A percentile compares a stretch with the other conserved stretches of the same genome.
Evolutionary conservation across 2,113 vertebrate species (phyloP).

Genomic region (Poicephalus meyeri): DNA sequence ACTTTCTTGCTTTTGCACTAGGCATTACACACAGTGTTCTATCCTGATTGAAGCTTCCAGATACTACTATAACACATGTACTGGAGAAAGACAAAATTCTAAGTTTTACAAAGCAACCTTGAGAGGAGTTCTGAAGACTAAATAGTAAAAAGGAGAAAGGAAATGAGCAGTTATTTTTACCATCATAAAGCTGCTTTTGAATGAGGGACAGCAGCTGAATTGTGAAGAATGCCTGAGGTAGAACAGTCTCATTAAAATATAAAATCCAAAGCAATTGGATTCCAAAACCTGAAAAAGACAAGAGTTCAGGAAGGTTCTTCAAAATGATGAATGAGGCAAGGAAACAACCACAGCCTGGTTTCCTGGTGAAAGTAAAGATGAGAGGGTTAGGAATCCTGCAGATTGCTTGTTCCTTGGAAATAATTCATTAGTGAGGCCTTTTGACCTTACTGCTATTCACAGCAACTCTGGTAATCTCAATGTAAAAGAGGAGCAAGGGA

Average conservation of each 20-base stretch:
- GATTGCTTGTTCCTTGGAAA: background rate
- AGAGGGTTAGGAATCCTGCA: background rate
- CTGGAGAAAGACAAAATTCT: background rate
- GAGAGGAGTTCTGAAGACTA: background rate
- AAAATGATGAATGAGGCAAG: background rate
- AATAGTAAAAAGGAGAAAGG: background rate
- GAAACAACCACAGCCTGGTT: background rate
- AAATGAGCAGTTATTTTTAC: background rate
- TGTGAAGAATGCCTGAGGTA: background rate
- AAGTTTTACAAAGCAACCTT: background rate
- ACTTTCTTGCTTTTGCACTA: background rate
- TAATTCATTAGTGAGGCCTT: conserved; percentile 11
- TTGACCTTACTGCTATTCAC: conserved; percentile 12
- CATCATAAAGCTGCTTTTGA: background rate
- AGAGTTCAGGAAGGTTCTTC: background rate
- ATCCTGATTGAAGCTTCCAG: background rate
- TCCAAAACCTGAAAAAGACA: background rate
- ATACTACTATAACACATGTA: background rate
- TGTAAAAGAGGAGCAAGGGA: background rate
- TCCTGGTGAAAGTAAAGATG: background rate
- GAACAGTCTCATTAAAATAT: background rate
- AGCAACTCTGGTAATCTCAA: background rate
- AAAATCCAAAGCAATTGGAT: background rate
- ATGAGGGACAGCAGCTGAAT: background rate
- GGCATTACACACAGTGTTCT: background rate